phyloP scores from a whole-genome alignment of 1,140 invertebrate genomes.

The Tenebrio molitor region DNA sequence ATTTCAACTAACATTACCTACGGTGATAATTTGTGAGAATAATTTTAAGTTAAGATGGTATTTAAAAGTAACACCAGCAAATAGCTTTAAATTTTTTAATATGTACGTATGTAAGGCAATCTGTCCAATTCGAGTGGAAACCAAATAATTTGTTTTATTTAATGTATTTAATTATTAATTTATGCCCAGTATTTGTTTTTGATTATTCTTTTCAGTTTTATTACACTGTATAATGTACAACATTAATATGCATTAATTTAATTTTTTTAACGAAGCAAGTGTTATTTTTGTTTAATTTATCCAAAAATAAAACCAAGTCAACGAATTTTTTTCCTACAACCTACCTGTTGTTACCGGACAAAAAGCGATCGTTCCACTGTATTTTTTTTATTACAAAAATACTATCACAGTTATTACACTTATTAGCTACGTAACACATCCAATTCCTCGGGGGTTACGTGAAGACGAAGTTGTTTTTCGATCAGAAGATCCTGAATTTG shows the following conservation, averaged over 20 bases:
- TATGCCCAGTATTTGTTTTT: slow-evolving; percentile 20
- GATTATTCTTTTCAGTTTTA: not conserved
- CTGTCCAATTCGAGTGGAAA: no score
- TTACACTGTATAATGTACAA: slow-evolving; percentile 11
- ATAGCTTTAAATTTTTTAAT: slow-evolving; percentile 32
- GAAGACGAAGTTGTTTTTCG: slow-evolving; percentile 79
- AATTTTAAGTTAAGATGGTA: slow-evolving; percentile 29
- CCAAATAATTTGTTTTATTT: slow-evolving; percentile 32
- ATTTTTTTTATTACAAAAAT: not conserved
- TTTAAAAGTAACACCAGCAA: slow-evolving; percentile 27
- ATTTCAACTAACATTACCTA: not conserved
- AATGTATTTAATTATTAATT: slow-evolving; percentile 18
- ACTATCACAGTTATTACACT: slow-evolving; percentile 9
- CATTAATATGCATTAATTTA: slow-evolving; percentile 16
- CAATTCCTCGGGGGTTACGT: slow-evolving; percentile 79
- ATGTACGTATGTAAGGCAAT: slow-evolving; percentile 17
- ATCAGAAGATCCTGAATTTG: slow-evolving; percentile 79
- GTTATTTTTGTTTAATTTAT: slow-evolving; percentile 32
- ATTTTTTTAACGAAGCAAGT: slow-evolving; percentile 24
- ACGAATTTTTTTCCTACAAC: not conserved
- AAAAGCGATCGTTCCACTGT: no score
- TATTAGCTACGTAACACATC: slow-evolving; percentile 71
- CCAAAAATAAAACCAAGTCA: not conserved
- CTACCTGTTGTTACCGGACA: no score
- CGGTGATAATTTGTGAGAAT: slow-evolving; percentile 39